These are phyloP conservation scores for Eupithecia centaureata DNA, from an alignment of 2,888 invertebrate genomes.

Conservation along the genomic window DNA sequence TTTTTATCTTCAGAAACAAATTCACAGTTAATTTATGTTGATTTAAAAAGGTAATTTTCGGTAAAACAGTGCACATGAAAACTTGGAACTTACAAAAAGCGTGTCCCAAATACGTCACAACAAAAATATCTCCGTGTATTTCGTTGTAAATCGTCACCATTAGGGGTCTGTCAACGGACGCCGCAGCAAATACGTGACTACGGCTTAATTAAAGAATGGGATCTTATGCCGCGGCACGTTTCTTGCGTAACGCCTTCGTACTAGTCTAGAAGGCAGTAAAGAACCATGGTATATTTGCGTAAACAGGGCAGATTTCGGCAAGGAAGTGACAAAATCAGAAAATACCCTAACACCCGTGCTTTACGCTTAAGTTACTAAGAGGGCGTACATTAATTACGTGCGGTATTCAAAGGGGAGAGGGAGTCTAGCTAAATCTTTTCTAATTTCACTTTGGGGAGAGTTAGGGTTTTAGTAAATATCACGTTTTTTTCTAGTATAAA, in stretches of 20 bases:
- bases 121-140: slow-evolving; percentile 11
- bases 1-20: no score
- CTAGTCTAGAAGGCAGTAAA: slow-evolving; percentile 6
- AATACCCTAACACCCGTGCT: neutral
- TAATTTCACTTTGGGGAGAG: no score
- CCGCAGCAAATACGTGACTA: slow-evolving; percentile 33
- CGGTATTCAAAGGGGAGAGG: no score
- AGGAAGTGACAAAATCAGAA: neutral
- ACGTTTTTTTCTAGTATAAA: no score
- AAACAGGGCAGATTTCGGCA: neutral
- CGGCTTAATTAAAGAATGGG: slow-evolving; percentile 35
- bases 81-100: neutral
- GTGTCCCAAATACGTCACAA: slow-evolving; percentile 3
- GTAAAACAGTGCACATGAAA: neutral
- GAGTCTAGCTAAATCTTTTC: no score
- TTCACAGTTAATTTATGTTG: no score
- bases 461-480: no score
- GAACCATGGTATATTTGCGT: slow-evolving; percentile 5
- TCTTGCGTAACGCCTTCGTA: slow-evolving; percentile 8
- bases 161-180: slow-evolving; percentile 17
- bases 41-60: neutral
- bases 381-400: no score
- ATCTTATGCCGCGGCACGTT: slow-evolving; percentile 26
- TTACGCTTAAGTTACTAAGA: neutral
- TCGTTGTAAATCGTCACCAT: slow-evolving; percentile 15